Evolutionary conservation across 2,113 vertebrate species (phyloP).

Genomic region (Thunnus maccoyii): DNA sequence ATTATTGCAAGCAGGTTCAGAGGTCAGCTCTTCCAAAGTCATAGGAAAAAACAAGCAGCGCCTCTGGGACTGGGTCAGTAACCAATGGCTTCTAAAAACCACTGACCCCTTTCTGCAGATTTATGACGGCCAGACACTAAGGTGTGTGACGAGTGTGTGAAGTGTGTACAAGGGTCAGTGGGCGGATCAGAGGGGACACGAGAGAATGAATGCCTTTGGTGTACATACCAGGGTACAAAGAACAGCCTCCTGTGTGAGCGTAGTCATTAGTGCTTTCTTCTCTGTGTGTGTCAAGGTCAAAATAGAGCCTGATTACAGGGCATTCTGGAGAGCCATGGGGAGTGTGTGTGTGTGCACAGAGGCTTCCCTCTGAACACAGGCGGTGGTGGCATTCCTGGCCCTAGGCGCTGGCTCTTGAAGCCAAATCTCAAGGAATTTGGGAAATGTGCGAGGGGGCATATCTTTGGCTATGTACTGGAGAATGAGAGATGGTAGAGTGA

Average conservation of each 20-base stretch:
- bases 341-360: conserved; percentile 55
- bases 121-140: conserved; percentile 66
- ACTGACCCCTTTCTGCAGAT: conserved; percentile 59
- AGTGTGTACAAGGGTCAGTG: conserved; percentile 80
- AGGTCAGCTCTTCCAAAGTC: conserved; percentile 26
- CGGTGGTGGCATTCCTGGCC: conserved; percentile 81
- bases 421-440: conserved; percentile 83
- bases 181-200: conserved; percentile 58
- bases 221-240: conserved; percentile 76
- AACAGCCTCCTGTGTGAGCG: conserved; percentile 72
- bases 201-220: conserved; percentile 72
- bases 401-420: conserved; percentile 80
- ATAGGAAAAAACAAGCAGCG: conserved; percentile 38
- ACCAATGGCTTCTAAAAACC: conserved; percentile 61
- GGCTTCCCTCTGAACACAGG: conserved; percentile 78
- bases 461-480: conserved; percentile 71
- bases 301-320: conserved; percentile 83
- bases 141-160: conserved; percentile 76
- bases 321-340: conserved; percentile 65
- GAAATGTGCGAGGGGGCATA: conserved; percentile 81
- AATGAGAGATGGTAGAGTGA: conserved; percentile 53
- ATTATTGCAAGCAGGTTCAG: conserved; percentile 19
- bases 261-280: conserved; percentile 81
- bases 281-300: conserved; percentile 83
- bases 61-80: conserved; percentile 54